Conservation (phyloP, 2,113 vertebrate genomes). For the Etheostoma spectabile region DNA sequence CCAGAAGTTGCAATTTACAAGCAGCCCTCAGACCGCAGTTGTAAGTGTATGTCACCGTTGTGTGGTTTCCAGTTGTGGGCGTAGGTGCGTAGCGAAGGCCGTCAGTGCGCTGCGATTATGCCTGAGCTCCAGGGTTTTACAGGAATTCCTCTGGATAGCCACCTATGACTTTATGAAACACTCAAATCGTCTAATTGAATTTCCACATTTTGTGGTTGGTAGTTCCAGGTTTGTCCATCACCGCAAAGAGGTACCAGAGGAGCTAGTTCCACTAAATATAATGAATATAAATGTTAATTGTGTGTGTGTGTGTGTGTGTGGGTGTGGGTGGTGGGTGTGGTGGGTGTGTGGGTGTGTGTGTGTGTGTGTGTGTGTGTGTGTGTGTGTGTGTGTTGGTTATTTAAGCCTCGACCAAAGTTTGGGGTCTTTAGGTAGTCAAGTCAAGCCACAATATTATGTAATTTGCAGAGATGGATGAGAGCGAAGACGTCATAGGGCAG, state of each 20-base stretch:
- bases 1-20: conserved; percentile 59
- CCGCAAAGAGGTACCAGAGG: conserved; percentile 75
- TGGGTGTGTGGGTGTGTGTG: conserved; percentile 1
- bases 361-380: conserved; percentile 2
- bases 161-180: conserved; percentile 88
- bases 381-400: conserved; percentile 27
- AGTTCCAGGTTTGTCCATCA: conserved; percentile 75
- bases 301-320: conserved; percentile 19
- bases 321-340: background rate
- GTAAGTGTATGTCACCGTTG: conserved; percentile 70
- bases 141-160: conserved; percentile 84
- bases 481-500: background rate
- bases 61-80: conserved; percentile 68
- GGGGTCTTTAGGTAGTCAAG: conserved; percentile 15
- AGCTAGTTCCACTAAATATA: conserved; percentile 70
- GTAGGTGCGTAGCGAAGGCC: conserved; percentile 62
- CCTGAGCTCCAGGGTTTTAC: conserved; percentile 78
- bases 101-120: conserved; percentile 65
- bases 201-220: conserved; percentile 85
- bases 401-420: conserved; percentile 16
- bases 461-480: conserved; percentile 12
- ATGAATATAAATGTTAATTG: conserved; percentile 61
- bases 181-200: conserved; percentile 86
- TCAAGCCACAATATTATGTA: conserved; percentile 10
- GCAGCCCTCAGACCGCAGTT: conserved; percentile 68